Percentiles rank a stretch among this genome's conserved stretches.
Conservation (phyloP, 2,113 vertebrate genomes). For the Mesembrinibis cayennensis region DNA sequence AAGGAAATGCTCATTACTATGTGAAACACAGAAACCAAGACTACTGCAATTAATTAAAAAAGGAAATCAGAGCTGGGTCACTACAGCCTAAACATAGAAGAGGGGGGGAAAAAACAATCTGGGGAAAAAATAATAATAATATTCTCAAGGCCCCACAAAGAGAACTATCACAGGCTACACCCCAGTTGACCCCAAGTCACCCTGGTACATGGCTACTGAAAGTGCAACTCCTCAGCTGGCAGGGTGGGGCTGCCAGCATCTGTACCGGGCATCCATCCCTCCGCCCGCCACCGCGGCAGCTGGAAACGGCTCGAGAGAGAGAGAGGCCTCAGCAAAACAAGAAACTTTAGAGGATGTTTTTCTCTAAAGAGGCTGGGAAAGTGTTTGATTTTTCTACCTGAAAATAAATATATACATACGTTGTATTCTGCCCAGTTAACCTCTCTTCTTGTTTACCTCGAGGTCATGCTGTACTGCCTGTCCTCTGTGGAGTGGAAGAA, state of each 20-base stretch:
- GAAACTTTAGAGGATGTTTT: neutral
- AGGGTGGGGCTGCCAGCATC: conserved; percentile 24
- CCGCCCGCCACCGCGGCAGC: neutral
- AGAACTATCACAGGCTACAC: neutral
- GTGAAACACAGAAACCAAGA: neutral
- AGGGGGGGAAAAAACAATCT: neutral
- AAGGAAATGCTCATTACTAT: neutral
- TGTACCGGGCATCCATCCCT: neutral
- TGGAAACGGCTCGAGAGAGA: neutral
- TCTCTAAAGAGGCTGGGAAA: neutral
- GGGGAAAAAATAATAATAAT: neutral
- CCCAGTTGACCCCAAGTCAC: neutral
- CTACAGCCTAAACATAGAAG: neutral
- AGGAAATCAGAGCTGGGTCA: neutral
- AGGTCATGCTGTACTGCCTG: neutral
- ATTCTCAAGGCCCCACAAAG: neutral
- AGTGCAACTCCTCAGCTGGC: neutral
- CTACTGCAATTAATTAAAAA: neutral
- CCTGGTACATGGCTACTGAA: neutral
- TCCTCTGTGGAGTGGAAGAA: neutral
- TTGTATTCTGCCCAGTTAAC: neutral
- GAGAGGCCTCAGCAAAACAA: neutral
- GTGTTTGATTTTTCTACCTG: neutral
- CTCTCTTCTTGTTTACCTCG: neutral
- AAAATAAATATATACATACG: neutral